These are phyloP conservation scores for Chaetodon trifascialis DNA, from an alignment of 2,113 vertebrate genomes.

Conservation along the genomic window DNA sequence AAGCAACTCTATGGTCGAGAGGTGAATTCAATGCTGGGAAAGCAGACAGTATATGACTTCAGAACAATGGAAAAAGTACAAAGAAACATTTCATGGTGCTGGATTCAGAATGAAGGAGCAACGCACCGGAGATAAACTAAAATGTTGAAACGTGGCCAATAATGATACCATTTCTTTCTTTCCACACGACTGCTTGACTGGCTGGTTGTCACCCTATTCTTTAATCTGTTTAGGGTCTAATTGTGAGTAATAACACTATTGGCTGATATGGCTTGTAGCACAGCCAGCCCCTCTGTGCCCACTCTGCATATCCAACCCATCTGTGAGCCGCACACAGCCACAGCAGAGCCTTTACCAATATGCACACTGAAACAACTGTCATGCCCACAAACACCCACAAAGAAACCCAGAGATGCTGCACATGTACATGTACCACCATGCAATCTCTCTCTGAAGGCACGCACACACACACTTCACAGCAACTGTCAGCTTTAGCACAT, in stretches of 20 bases:
- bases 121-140: slow-evolving; percentile 5
- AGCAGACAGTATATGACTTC: not conserved
- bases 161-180: slow-evolving; percentile 43
- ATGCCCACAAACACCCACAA: slow-evolving; percentile 17
- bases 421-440: slow-evolving; percentile 14
- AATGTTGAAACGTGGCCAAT: slow-evolving; percentile 1
- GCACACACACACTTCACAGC: slow-evolving; percentile 6
- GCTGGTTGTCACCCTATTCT: slow-evolving; percentile 63
- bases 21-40: slow-evolving; percentile 24
- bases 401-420: slow-evolving; percentile 6
- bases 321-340: slow-evolving; percentile 70
- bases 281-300: slow-evolving; percentile 71
- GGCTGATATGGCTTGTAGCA: slow-evolving; percentile 68
- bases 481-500: slow-evolving; percentile 46
- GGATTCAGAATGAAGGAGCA: not conserved
- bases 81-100: not conserved
- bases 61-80: not conserved
- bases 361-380: slow-evolving; percentile 44
- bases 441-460: slow-evolving; percentile 20
- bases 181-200: slow-evolving; percentile 38
- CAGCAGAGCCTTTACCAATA: slow-evolving; percentile 18
- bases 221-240: slow-evolving; percentile 78
- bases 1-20: slow-evolving; percentile 31
- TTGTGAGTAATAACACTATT: slow-evolving; percentile 79
- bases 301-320: slow-evolving; percentile 78